Evolutionary conservation across 2,113 vertebrate species (phyloP).

Genomic region (Mustela nigripes): DNA sequence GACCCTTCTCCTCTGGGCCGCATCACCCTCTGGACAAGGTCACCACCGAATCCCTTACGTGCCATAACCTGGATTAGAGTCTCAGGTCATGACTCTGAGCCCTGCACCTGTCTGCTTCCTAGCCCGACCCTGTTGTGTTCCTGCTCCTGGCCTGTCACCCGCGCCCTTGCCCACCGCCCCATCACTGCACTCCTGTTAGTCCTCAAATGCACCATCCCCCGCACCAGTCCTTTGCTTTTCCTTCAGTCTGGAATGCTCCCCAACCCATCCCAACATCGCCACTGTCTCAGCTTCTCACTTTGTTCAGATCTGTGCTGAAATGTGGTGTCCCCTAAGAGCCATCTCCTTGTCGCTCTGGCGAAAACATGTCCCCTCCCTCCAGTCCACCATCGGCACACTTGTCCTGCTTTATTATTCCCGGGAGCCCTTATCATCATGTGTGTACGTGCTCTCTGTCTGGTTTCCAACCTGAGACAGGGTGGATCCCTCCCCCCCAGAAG

Average conservation of each 20-base stretch:
- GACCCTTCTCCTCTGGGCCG: not conserved
- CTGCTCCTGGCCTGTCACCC: fast-evolving
- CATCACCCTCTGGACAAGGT: not conserved
- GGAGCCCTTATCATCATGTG: fast-evolving
- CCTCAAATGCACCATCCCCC: not conserved
- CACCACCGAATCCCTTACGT: not conserved
- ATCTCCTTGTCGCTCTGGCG: not conserved
- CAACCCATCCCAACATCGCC: not conserved
- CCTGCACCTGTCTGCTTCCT: not conserved
- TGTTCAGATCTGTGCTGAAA: not conserved
- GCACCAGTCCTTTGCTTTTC: fast-evolving
- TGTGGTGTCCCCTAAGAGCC: not conserved
- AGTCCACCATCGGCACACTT: fast-evolving
- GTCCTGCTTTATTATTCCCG: not conserved
- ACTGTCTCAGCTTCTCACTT: not conserved
- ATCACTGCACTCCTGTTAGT: not conserved
- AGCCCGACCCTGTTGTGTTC: not conserved
- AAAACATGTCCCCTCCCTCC: no score
- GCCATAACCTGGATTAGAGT: not conserved
- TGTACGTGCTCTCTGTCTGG: not conserved
- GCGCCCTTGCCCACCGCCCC: no score
- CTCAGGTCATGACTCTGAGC: not conserved
- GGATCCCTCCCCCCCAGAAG: not conserved
- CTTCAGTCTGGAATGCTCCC: not conserved
- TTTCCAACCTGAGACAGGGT: not conserved